Base-by-base conservation (phyloP, 2,888 invertebrate genomes). In the Vandiemenella viatica region DNA sequence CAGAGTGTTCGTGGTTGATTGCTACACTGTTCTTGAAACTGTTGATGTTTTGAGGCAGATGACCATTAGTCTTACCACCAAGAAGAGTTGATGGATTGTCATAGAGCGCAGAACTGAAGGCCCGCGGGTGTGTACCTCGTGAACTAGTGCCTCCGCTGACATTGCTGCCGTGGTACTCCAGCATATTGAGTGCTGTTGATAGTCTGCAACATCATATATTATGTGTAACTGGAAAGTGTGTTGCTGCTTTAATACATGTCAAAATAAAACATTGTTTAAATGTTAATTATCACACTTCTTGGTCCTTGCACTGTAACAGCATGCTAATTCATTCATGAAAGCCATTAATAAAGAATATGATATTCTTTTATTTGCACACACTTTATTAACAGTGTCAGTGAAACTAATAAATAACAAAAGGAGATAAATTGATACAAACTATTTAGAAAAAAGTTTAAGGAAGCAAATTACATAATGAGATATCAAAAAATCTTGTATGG, bases 1-100 rank as follows among this genome's bases (percentile, higher is more conserved):
- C 83, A 0, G 82, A 82, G 59, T 83, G 83, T 59, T 83, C 83
- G 57, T 83, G 83, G 20, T 78, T 81, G 26, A 79, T 77, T 18
- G 37, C 20, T 16, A 50, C 45, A 2, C 40, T 19, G 22, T 22
- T 48, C 42, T 47, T 53, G 40, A 46, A 46, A 19, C 38, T 52
- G 50, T 52, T 52, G 23, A 47, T 48, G 18, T 47, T 48, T 17
- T 43, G 50, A 5, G 50, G 48, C 37, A 45, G 32, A 46, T 53
- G 55, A 4, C 54, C 53, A 50, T 51, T 58, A 38, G 58, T 48
- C 32, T 52, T 58, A 20, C 60, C 60, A 20, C 60, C 60, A 23
- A 61, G 52, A n/a, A 61, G 55, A 4, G 59, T 60, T 49, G 58
- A 59, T 5, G 62, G 58, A 53, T 60, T 60, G 44, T 59, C 59